Conservation (phyloP, 2,888 invertebrate species). For the Epiblema foenella region DNA sequence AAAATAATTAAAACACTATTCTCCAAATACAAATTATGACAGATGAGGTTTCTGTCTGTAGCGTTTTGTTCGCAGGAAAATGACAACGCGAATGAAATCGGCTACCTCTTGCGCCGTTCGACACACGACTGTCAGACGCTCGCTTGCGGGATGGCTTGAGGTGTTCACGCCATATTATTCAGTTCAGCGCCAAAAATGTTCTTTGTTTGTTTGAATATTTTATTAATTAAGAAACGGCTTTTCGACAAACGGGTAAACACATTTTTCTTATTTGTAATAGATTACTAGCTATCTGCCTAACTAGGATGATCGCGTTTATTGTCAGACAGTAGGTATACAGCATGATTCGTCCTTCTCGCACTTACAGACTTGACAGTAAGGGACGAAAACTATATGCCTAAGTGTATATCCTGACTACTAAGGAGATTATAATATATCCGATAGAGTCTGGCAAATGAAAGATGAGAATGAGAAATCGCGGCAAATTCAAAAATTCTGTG, state of each 20-base stretch:
- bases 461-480: too few relatives aligned
- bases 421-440: too few relatives aligned
- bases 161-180: constrained; percentile 58
- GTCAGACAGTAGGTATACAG: too few relatives aligned
- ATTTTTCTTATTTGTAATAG: neutral
- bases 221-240: constrained; percentile 4
- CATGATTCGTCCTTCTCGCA: too few relatives aligned
- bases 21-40: constrained; percentile 47
- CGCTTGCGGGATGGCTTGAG: constrained; percentile 55
- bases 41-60: constrained; percentile 45
- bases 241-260: neutral
- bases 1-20: constrained; percentile 38
- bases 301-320: too few relatives aligned
- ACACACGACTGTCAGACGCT: constrained; percentile 57
- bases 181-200: constrained; percentile 56
- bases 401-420: too few relatives aligned
- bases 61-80: constrained; percentile 48
- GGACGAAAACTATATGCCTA: too few relatives aligned
- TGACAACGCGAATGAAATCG: constrained; percentile 48
- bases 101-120: constrained; percentile 67
- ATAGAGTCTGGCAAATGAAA: too few relatives aligned
- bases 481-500: too few relatives aligned
- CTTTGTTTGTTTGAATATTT: constrained; percentile 19
- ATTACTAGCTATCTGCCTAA: too few relatives aligned
- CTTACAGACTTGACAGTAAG: too few relatives aligned